A percentile compares a stretch with the other conserved stretches of the same genome.
These are phyloP conservation scores for Meriones unguiculatus DNA, from an alignment of 2,113 vertebrate species.

Conservation along the genomic window DNA sequence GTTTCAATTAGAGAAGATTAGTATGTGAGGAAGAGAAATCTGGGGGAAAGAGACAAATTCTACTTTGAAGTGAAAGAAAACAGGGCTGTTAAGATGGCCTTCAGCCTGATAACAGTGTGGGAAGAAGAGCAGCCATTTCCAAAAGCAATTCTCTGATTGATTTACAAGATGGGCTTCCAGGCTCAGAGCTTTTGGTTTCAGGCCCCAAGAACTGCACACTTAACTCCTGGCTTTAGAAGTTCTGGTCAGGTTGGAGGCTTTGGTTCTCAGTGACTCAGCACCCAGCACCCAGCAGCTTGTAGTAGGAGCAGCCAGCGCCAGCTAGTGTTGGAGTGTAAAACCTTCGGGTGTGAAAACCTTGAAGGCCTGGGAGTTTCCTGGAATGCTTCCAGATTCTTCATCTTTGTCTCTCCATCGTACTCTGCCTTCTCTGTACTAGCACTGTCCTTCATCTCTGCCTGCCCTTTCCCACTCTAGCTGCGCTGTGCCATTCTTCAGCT, in stretches of 20 bases:
- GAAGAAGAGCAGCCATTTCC: neutral
- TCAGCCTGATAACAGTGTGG: neutral
- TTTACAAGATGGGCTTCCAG: neutral
- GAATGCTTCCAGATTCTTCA: neutral
- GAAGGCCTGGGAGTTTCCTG: neutral
- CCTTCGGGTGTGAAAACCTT: neutral
- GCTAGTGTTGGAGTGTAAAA: neutral
- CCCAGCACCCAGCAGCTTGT: neutral
- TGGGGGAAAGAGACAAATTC: neutral
- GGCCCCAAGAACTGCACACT: neutral
- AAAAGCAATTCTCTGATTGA: neutral
- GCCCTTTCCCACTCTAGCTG: neutral
- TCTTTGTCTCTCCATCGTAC: neutral
- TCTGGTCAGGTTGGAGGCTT: neutral
- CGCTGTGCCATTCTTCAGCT: neutral
- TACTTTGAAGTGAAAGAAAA: neutral
- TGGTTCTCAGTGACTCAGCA: neutral
- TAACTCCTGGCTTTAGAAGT: neutral
- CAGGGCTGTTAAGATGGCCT: neutral
- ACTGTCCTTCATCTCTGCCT: neutral
- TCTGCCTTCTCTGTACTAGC: neutral
- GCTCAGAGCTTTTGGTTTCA: neutral
- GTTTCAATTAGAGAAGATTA: neutral
- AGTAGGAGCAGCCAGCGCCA: neutral
- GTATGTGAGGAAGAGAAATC: neutral